Evolutionary conservation across 2,888 invertebrate genomes (phyloP).

Genomic region (Drosophila meridiana): DNA sequence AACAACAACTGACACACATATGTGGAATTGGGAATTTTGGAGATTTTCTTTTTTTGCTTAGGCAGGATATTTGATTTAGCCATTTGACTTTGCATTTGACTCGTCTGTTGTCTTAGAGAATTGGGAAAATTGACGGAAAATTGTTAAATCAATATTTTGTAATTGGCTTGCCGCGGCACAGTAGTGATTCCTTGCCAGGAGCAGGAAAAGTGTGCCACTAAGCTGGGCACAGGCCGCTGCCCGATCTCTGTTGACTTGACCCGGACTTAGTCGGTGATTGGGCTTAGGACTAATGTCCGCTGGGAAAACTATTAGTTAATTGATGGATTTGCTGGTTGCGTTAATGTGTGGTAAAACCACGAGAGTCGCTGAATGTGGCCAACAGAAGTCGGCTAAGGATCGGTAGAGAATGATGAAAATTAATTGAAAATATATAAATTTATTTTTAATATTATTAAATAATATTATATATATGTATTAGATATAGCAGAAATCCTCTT

Average conservation of each 20-base stretch:
- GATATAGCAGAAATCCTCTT: no score
- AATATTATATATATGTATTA: no score
- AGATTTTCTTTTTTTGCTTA: slow-evolving; percentile 9
- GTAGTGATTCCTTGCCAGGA: slow-evolving; percentile 38
- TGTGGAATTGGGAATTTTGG: slow-evolving; percentile 30
- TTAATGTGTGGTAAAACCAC: slow-evolving; percentile 57
- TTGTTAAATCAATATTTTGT: slow-evolving; percentile 70
- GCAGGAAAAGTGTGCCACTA: slow-evolving; percentile 48
- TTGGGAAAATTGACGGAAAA: slow-evolving; percentile 64
- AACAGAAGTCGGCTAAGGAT: slow-evolving; percentile 4
- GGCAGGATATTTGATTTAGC: slow-evolving; percentile 60
- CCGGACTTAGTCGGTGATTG: slow-evolving; percentile 34
- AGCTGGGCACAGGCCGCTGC: slow-evolving; percentile 25
- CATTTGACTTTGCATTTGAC: slow-evolving; percentile 48
- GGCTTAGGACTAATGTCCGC: slow-evolving; percentile 31
- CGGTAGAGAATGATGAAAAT: neutral
- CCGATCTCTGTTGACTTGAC: slow-evolving; percentile 14
- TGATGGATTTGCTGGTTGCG: slow-evolving; percentile 26
- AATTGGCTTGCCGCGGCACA: slow-evolving; percentile 66
- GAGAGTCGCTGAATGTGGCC: slow-evolving; percentile 16
- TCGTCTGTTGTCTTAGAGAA: slow-evolving; percentile 45
- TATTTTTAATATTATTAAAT: neutral
- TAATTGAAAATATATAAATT: neutral
- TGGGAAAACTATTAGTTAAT: slow-evolving; percentile 39
- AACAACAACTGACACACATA: slow-evolving; percentile 30